Conservation (phyloP, 1,140 invertebrate species). For the Eueides isabella region DNA sequence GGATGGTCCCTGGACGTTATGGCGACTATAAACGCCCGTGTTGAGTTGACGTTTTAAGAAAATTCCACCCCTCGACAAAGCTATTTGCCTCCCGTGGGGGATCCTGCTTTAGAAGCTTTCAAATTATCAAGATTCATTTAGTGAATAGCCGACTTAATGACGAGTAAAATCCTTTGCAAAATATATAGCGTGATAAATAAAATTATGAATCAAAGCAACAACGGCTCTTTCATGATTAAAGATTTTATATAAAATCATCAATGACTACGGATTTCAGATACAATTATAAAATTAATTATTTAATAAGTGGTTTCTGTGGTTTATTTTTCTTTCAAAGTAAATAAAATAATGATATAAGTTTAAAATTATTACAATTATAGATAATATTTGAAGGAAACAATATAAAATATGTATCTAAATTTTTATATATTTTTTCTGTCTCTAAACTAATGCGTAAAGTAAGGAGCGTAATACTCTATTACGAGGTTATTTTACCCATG, state of each 20-base stretch:
- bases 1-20: constrained; percentile 69
- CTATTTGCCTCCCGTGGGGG: constrained; percentile 51
- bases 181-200: constrained; percentile 49
- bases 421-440: too few relatives aligned
- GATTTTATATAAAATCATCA: constrained; percentile 23
- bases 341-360: background rate
- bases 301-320: background rate
- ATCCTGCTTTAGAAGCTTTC: constrained; percentile 61
- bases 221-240: constrained; percentile 19
- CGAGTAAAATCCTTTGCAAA: constrained; percentile 66
- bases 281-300: constrained; percentile 8
- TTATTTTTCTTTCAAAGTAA: background rate
- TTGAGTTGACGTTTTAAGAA: constrained; percentile 75
- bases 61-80: constrained; percentile 57
- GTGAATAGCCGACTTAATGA: constrained; percentile 68
- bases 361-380: background rate
- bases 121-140: constrained; percentile 73
- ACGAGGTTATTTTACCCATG: too few relatives aligned
- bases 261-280: constrained; percentile 24
- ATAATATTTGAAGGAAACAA: background rate
- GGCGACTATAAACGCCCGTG: constrained; percentile 70
- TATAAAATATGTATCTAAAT: too few relatives aligned
- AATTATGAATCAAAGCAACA: constrained; percentile 48
- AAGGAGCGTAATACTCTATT: too few relatives aligned
- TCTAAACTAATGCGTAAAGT: too few relatives aligned